These are phyloP conservation scores for Aviceda subcristata DNA, from an alignment of 2,113 vertebrate species.

Conservation along the genomic window DNA sequence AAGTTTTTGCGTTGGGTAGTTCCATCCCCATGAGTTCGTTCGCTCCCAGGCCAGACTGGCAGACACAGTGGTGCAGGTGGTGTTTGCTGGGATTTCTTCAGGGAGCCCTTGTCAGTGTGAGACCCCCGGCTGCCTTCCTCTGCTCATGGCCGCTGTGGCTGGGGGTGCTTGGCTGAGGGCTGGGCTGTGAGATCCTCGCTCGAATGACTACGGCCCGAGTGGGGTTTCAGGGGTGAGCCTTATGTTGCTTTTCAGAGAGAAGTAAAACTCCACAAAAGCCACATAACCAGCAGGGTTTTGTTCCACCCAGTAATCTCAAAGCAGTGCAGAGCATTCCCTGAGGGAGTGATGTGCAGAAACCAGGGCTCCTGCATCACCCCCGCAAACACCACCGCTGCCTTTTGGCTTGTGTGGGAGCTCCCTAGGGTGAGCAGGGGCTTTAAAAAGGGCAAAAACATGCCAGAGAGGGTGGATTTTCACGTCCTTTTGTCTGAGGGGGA, in stretches of 20 bases:
- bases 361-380: not conserved
- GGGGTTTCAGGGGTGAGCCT: not conserved
- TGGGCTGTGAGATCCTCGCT: not conserved
- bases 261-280: not conserved
- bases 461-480: not conserved
- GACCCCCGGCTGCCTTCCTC: not conserved
- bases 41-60: not conserved
- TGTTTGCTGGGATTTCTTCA: not conserved
- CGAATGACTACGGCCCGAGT: rapidly evolving
- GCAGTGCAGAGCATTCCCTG: not conserved
- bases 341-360: not conserved
- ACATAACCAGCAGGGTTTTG: not conserved
- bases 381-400: not conserved
- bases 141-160: rapidly evolving
- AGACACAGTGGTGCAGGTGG: not conserved
- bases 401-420: not conserved
- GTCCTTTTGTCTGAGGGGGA: not conserved
- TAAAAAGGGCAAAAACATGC: not conserved
- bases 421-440: not conserved
- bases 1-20: not conserved
- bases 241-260: not conserved
- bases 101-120: not conserved
- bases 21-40: not conserved
- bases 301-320: not conserved
- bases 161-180: not conserved